phyloP scores from a whole-genome alignment of 2,888 invertebrate genomes.

The Erannis defoliaria region DNA sequence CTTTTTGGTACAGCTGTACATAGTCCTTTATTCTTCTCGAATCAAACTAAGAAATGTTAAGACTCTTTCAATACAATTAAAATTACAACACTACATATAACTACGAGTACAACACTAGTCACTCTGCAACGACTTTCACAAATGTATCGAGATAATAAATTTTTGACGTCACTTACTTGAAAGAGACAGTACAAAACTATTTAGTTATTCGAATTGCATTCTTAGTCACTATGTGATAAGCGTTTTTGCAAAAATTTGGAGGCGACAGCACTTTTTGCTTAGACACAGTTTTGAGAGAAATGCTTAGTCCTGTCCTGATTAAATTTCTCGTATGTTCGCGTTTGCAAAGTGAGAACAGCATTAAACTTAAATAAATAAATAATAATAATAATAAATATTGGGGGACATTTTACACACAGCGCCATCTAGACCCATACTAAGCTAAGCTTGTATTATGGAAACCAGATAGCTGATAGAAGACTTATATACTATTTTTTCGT shows the following conservation, averaged over 20 bases:
- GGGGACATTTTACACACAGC: too few relatives aligned
- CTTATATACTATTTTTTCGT: too few relatives aligned
- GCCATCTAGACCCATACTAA: too few relatives aligned
- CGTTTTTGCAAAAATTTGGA: background rate
- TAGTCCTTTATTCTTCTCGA: constrained; percentile 22
- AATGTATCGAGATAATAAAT: background rate
- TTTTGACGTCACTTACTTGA: background rate
- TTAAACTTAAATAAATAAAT: too few relatives aligned
- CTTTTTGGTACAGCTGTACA: too few relatives aligned
- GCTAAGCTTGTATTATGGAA: too few relatives aligned
- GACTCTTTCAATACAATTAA: too few relatives aligned
- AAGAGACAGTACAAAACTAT: too few relatives aligned
- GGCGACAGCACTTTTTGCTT: background rate
- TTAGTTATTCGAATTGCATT: too few relatives aligned
- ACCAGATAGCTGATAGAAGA: too few relatives aligned
- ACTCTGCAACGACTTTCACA: background rate
- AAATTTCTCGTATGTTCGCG: constrained; percentile 28
- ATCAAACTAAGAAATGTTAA: too few relatives aligned
- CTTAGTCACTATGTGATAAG: background rate
- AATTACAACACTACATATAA: background rate
- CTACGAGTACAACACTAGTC: background rate
- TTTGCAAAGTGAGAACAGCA: constrained; percentile 18
- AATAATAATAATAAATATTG: too few relatives aligned
- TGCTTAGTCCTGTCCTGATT: background rate
- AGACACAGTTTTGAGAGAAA: background rate